A percentile compares a stretch with the other conserved stretches of the same genome.
phyloP scores from a whole-genome alignment of 64 coral and sea anemone genomes.

The Montipora efflorescens region DNA sequence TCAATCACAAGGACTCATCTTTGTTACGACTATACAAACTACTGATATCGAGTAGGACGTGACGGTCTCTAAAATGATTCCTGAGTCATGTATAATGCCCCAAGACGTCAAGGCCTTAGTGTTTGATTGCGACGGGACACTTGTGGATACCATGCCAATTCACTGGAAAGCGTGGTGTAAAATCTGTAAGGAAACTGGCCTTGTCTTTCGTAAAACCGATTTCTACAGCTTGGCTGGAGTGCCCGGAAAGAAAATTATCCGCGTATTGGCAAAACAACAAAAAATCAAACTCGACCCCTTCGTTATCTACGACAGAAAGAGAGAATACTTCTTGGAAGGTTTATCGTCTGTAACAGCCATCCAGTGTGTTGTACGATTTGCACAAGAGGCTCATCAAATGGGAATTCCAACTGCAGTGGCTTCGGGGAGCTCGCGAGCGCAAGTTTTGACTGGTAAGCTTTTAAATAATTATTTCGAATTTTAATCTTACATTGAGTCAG shows the following conservation, averaged over 20 bases:
- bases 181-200: conserved; percentile 94
- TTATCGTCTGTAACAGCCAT: conserved; percentile 65
- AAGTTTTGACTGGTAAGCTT: conserved; percentile 42
- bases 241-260: conserved; percentile 94
- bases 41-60: not conserved
- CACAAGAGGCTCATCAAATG: conserved; percentile 59
- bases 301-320: conserved; percentile 94
- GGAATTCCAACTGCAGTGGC: conserved; percentile 90
- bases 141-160: conserved; percentile 93
- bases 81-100: conserved; percentile 61
- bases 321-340: conserved; percentile 75
- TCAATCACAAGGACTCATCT: not conserved
- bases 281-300: conserved; percentile 80
- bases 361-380: conserved; percentile 81
- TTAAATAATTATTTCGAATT: not conserved
- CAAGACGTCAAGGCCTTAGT: conserved; percentile 80
- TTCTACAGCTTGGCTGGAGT: conserved; percentile 93
- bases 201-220: conserved; percentile 79
- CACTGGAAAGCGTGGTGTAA: conserved; percentile 96
- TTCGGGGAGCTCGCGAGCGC: conserved; percentile 86
- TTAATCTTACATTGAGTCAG: not conserved
- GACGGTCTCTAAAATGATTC: conserved; percentile 22
- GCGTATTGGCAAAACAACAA: conserved; percentile 77
- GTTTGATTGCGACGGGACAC: conserved; percentile 96
- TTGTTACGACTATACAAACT: not conserved